Base-by-base conservation (phyloP, 2,113 vertebrate genomes). In the Cyprinodon tularosa region DNA sequence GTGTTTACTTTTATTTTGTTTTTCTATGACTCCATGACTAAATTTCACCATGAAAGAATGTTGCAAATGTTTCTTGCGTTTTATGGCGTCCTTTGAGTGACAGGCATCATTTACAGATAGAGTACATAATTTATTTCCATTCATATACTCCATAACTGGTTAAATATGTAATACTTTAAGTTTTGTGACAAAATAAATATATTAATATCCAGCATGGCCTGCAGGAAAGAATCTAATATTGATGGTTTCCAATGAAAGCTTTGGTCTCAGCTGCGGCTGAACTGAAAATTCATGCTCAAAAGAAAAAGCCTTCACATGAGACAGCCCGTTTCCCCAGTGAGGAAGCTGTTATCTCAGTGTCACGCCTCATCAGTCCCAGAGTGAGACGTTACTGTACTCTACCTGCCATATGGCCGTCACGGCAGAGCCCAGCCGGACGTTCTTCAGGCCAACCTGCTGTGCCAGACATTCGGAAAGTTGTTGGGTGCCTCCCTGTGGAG, bases 391-490 rank as follows among this genome's bases (percentile, higher is more conserved):
- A 87, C 86, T 78, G 88, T 85, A 83, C 81, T 78, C 62, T 87
- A 95, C 94, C 94, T 94, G 94, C 85, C 92, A 90, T 90, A 94
- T 94, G 88, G 91, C 85, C 69, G 42, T 94, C 86, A 94, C 94
- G 48, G 91, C 88, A 15, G 90, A 91, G 68, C 85, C 85, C 87
- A 93, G 84, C 4, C 85, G 89, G 83, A 95, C 87, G 39, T 85
- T 89, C 80, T 92, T 85, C 77, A 81, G 67, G 72, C 93, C 94
- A 22, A 93, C 76, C 38, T 70, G 80, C 42, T 94, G 89, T n/a
- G 88, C 91, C 81, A 95, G 82, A 72, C 84, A 62, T 85, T 92
- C 80, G 1, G 91, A 94, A 86, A 94, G 93, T 90, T 94, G 93
- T 70, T 93, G 92, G 81, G 91, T 89, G 89, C 94, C 94, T 74